phyloP scores from a whole-genome alignment of 2,888 invertebrate species.

The Chydorus sphaericus region DNA sequence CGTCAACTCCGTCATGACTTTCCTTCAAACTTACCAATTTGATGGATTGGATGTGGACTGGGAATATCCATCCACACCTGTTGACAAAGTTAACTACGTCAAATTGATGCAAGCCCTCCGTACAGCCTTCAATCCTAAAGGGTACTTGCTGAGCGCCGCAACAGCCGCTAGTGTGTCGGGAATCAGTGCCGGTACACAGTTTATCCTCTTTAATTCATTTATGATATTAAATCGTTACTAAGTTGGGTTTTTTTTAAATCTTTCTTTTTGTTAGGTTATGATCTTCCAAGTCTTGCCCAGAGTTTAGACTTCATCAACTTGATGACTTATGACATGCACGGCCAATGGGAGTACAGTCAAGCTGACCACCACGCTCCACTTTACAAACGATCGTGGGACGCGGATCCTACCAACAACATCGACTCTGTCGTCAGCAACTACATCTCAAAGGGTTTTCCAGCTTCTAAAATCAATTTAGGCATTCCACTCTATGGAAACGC shows the following conservation, averaged over 20 bases:
- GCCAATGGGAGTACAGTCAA: slow-evolving; percentile 3
- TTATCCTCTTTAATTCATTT: too few species aligned
- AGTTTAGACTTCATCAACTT: slow-evolving; percentile 11
- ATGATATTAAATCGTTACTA: background rate
- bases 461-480: slow-evolving; percentile 17
- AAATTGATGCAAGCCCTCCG: slow-evolving; percentile 11
- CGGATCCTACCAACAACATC: slow-evolving; percentile 13
- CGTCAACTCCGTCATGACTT: background rate
- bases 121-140: background rate
- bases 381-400: slow-evolving; percentile 7
- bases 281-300: background rate
- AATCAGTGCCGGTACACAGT: background rate
- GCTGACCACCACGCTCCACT: slow-evolving; percentile 12
- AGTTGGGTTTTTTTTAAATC: too few species aligned
- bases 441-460: slow-evolving; percentile 18
- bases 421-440: slow-evolving; percentile 26
- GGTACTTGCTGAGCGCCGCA: slow-evolving; percentile 10
- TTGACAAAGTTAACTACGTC: slow-evolving; percentile 11
- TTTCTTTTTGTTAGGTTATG: background rate
- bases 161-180: background rate
- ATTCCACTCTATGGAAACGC: slow-evolving; percentile 21
- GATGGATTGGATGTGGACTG: slow-evolving; percentile 14
- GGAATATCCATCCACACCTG: slow-evolving; percentile 7
- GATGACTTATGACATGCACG: slow-evolving; percentile 14
- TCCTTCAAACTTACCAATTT: slow-evolving; percentile 10